A percentile compares a stretch with the other conserved stretches of the same genome.
Evolutionary conservation across 2,888 invertebrate species (phyloP).

Genomic region (Balanococcus diminutus): DNA sequence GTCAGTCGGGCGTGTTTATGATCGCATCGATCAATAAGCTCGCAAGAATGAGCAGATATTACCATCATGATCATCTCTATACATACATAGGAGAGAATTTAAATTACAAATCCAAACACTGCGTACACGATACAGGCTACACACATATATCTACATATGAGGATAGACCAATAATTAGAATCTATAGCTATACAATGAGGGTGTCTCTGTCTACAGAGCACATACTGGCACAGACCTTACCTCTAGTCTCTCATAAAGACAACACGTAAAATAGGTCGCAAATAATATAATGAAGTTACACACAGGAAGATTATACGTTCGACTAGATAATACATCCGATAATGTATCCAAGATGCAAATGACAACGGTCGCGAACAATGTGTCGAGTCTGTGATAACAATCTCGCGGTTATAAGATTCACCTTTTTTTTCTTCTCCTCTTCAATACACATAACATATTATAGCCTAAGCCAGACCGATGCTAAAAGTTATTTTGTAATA

Average conservation of each 20-base stretch:
- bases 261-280: conserved; percentile 27
- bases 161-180: not conserved
- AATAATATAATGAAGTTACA: conserved; percentile 36
- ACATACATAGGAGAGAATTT: not conserved
- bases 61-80: not conserved
- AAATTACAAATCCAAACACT: not conserved
- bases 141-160: not conserved
- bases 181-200: not conserved
- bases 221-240: not conserved
- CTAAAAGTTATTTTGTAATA: not conserved
- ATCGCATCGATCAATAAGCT: conserved; percentile 19
- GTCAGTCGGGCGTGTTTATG: conserved; percentile 3
- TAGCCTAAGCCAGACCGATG: not conserved
- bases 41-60: not conserved
- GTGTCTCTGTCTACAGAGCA: not conserved
- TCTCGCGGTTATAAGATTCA: not conserved
- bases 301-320: conserved; percentile 38
- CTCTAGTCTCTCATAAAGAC: not conserved
- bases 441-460: not conserved
- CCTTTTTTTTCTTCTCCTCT: not conserved
- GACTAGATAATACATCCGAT: conserved; percentile 26
- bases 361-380: conserved; percentile 42
- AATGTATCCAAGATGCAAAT: conserved; percentile 30
- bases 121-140: not conserved
- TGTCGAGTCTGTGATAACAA: conserved; percentile 16